Percentiles rank a stretch among this genome's conserved stretches.
These are phyloP conservation scores for Oreortyx pictus DNA, from an alignment of 2,797 vertebrate genomes.

Conservation along the genomic window DNA sequence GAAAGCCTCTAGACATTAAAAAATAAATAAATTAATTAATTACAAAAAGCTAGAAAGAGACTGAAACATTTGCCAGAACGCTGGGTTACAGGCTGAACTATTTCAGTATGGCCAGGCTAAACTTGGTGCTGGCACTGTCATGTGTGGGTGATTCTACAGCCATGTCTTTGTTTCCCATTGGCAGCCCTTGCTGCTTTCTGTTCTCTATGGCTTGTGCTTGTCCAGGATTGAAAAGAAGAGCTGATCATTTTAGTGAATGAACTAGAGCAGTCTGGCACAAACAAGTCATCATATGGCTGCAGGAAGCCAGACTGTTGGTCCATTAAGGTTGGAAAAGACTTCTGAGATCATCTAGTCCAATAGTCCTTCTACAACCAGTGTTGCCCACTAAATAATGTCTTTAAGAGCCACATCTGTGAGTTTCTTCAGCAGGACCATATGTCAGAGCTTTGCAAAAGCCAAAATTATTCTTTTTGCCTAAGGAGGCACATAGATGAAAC, in stretches of 20 bases:
- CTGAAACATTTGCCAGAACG: neutral
- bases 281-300: neutral
- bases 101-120: neutral
- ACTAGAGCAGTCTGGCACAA: neutral
- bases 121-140: fast-evolving
- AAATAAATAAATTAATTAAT: too few species aligned
- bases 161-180: fast-evolving
- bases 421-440: neutral
- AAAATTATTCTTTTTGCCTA: neutral
- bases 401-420: too few species aligned
- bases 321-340: neutral
- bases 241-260: neutral
- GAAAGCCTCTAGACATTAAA: neutral
- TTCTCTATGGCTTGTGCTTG: fast-evolving
- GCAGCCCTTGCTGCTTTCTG: neutral
- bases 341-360: too few species aligned
- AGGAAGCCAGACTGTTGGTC: neutral
- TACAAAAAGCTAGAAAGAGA: neutral
- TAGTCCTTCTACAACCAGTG: too few species aligned
- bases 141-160: fast-evolving
- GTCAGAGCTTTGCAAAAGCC: conserved; percentile 14
- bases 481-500: neutral
- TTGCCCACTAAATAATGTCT: too few species aligned
- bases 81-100: neutral
- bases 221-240: neutral